These are phyloP conservation scores for Anseranas semipalmata DNA, from an alignment of 2,113 vertebrate genomes.

Conservation along the genomic window DNA sequence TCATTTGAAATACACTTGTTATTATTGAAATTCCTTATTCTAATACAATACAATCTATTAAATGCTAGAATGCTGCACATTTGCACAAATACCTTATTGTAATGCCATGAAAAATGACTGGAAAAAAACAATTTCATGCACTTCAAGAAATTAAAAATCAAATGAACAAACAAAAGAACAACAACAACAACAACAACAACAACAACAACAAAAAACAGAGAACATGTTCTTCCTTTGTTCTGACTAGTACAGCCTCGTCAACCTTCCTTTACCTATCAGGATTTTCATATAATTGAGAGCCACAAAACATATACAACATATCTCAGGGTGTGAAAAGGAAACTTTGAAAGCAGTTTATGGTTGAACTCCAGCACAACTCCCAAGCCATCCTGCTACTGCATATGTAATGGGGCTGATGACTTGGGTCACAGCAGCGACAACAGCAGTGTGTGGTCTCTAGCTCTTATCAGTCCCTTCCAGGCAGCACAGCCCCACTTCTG, in stretches of 20 bases:
- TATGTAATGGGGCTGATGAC: accelerated
- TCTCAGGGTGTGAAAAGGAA: neutral
- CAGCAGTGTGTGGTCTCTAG: accelerated
- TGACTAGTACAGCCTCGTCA: neutral
- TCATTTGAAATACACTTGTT: neutral
- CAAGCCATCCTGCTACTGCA: neutral
- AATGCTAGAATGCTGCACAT: neutral
- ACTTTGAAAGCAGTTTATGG: neutral
- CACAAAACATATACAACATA: neutral
- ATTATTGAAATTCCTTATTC: neutral
- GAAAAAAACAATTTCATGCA: neutral
- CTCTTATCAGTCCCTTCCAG: neutral
- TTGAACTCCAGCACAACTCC: neutral
- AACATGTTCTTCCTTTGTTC: neutral
- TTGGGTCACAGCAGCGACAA: neutral
- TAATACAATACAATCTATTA: neutral
- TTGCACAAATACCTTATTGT: neutral
- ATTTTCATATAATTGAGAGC: neutral
- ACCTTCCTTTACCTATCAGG: neutral
- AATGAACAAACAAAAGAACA: neutral
- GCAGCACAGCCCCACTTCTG: neutral
- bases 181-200: neutral
- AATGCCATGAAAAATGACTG: neutral
- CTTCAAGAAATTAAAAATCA: neutral
- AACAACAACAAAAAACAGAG: neutral